Evolutionary conservation across 1,140 invertebrate genomes (phyloP).

Genomic region (Chymomyza costata): DNA sequence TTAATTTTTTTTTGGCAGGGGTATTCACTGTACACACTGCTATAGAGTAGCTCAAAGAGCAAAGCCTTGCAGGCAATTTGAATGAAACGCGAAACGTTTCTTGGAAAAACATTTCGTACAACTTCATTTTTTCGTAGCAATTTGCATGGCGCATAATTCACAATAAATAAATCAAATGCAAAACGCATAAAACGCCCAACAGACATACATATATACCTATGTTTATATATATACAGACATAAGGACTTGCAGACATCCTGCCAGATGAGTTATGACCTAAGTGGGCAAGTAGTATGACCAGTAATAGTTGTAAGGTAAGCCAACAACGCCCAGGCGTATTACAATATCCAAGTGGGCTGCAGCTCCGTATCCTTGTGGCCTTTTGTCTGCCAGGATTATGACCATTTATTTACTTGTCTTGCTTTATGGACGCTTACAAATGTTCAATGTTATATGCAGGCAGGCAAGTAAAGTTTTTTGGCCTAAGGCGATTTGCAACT

Average conservation of each 20-base stretch:
- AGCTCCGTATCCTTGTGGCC: constrained; percentile 19
- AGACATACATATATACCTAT: too few relatives aligned
- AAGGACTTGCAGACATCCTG: constrained; percentile 38
- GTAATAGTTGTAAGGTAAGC: too few relatives aligned
- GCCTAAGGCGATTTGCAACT: constrained; percentile 57
- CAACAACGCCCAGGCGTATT: constrained; percentile 25
- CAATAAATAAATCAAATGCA: constrained; percentile 64
- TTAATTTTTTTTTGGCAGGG: too few relatives aligned
- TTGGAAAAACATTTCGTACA: constrained; percentile 44
- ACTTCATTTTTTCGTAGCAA: constrained; percentile 57
- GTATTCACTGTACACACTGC: not conserved
- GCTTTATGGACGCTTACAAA: too few relatives aligned
- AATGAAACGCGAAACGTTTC: constrained; percentile 10
- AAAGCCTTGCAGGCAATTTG: too few relatives aligned
- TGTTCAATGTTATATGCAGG: too few relatives aligned
- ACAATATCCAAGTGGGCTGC: not conserved
- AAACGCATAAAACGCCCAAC: constrained; percentile 52
- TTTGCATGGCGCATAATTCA: constrained; percentile 58
- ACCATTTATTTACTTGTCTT: constrained; percentile 62
- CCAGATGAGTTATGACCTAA: constrained; percentile 17
- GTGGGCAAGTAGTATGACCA: too few relatives aligned
- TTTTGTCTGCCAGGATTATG: constrained; percentile 64
- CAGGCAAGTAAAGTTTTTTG: constrained; percentile 40
- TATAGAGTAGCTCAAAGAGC: too few relatives aligned
- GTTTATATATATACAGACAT: too few relatives aligned